Percentiles rank a stretch among this genome's conserved stretches.
phyloP scores from a whole-genome alignment of 2,113 vertebrate species.

The Excalfactoria chinensis region DNA sequence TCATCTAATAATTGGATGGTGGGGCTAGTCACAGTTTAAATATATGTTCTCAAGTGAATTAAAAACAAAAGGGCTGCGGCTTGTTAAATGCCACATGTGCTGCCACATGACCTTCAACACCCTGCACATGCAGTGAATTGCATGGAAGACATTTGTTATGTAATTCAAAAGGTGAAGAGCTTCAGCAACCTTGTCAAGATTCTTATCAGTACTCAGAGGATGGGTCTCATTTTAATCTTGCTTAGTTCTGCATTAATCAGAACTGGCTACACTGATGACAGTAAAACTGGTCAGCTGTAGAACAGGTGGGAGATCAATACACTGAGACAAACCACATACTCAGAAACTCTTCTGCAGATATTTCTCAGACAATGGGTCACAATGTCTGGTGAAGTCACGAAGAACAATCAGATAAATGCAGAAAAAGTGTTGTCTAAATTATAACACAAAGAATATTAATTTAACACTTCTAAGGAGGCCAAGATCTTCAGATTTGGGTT shows the following conservation, averaged over 20 bases:
- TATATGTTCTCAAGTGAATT: rapidly evolving
- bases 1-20: background rate
- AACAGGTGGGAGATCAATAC: background rate
- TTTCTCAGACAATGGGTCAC: background rate
- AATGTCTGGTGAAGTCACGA: background rate
- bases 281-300: slow-evolving; percentile 14
- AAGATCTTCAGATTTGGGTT: background rate
- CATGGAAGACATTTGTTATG: background rate
- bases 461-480: background rate
- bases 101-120: background rate
- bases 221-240: slow-evolving; percentile 53
- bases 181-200: slow-evolving; percentile 7
- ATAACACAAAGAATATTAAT: background rate
- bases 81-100: background rate
- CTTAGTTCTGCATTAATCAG: slow-evolving; percentile 46
- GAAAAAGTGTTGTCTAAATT: background rate
- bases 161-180: slow-evolving; percentile 29
- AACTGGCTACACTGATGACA: slow-evolving; percentile 5
- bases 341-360: background rate
- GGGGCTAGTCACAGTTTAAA: background rate
- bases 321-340: background rate
- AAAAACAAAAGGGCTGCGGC: background rate
- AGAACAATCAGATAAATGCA: background rate
- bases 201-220: slow-evolving; percentile 25
- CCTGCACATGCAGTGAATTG: background rate